Conservation (phyloP, 2,888 invertebrate genomes). For the Pyrochroa serraticornis region DNA sequence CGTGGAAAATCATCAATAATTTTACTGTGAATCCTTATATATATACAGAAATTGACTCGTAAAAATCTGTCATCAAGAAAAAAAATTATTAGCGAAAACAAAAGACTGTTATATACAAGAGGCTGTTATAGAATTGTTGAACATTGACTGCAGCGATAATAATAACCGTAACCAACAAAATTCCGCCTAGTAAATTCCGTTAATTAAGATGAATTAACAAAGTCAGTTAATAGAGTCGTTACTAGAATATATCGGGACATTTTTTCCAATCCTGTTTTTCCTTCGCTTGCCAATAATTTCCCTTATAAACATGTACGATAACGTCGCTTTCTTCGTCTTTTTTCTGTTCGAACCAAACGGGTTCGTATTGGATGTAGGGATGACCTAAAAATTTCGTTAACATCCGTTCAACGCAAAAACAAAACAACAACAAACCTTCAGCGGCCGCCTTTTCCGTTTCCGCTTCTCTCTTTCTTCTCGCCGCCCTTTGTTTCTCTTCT, state of each 20-base stretch:
- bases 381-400: conserved; percentile 50
- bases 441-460: conserved; percentile 76
- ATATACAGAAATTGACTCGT: conserved; percentile 14
- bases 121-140: conserved; percentile 15
- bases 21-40: conserved; percentile 7
- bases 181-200: neutral
- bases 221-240: conserved; percentile 12
- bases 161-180: conserved; percentile 12
- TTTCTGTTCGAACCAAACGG: conserved; percentile 89
- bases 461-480: conserved; percentile 77
- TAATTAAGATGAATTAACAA: conserved; percentile 18
- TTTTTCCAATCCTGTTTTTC: conserved; percentile 83
- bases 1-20: conserved; percentile 11
- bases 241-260: conserved; percentile 90
- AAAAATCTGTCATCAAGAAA: conserved; percentile 15
- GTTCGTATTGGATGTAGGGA: conserved; percentile 76
- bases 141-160: conserved; percentile 16
- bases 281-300: conserved; percentile 94
- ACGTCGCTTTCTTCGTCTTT: conserved; percentile 73
- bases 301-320: conserved; percentile 81
- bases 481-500: conserved; percentile 94
- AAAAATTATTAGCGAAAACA: conserved; percentile 8
- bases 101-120: conserved; percentile 21
- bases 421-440: conserved; percentile 54
- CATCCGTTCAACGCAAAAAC: conserved; percentile 21